Base-by-base conservation (phyloP, 2,888 invertebrate genomes). In the Acronicta leporina region DNA sequence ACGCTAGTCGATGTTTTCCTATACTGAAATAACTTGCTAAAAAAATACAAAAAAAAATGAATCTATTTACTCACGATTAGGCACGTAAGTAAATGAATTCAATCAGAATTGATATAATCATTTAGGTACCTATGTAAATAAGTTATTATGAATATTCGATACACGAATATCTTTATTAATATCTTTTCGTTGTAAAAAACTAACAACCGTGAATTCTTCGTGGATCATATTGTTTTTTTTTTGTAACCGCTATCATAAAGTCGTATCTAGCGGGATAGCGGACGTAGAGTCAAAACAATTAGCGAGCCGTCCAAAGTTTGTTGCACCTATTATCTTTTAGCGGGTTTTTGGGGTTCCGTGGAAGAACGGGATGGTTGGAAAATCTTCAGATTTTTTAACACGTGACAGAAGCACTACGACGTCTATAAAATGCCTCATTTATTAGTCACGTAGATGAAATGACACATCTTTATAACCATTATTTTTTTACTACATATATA, bases 271-370 rank as follows among this genome's bases (percentile, higher is more conserved):
- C 38, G 14, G 15, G 42, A 30, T 45, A 70, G 56, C 56, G 54
- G 60, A 49, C 58, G 35, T 43, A 35, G 58, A 41, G 57, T 42
- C 27, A 43, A 63, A 72, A 77, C 81, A 81, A 81, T 82, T 84
- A 81, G 80, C 84, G 79, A 77, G 75, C 57, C 63, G 60, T 59
- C 73, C 77, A 79, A 84, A 87, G 88, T 88, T 88, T 85, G 83
- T 84, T 86, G 87, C 85, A 80, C 87, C 80, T 81, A 73, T 77
- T 77, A 75, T 66, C 54, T 67, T 65, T 54, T 68, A 61, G 54
- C 63, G 68, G 48, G 47, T 57, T 49, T 58, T 69, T 63, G 60
- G 81, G 72, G 83, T 74, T 76, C 81, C 59, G 41, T 47, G 25
- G 4, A 10, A 9, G 16, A 33, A 42, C 5, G 4, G 2, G 9